Evolutionary conservation across 1,140 invertebrate species (phyloP), one percentile per base, ranked within the genome.

Genomic region (Plodia interpunctella): DNA sequence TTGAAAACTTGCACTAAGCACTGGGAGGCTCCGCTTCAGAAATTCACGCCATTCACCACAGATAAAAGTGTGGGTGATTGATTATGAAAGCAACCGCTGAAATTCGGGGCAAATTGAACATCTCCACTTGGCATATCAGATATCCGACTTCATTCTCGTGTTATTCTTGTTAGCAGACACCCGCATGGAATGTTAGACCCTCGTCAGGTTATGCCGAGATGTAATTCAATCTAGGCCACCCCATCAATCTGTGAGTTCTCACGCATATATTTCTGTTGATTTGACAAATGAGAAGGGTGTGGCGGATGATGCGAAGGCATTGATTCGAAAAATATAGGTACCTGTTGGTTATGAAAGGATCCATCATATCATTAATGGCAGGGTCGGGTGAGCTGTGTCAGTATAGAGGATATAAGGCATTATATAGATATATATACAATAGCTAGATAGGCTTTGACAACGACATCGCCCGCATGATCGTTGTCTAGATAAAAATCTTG

Each of bases 241-340:
- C 83, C 85, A 88, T 87, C 85, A 87, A 87, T 87, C 83, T 84
- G 83, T 78, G 76, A 81, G 72, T 84, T 87, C 79, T 80, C 82
- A 83, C 83, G 83, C 82, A 87, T 88, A 88, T 84, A 88, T 88
- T 88, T 85, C 83, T 80, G 83, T 80, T 88, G 86, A 88, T 88
- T 88, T 88, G 83, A 88, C 83, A 88, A 88, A 88, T 88, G 86
- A 88, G 80, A 76, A 87, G 86, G 86, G 86, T 88, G 74, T 77
- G 74, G 63, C 74, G 66, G 66, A 72, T 74, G 66, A 59, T 59
- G 65, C 54, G 68, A 63, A 70, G 58, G 60, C 68, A 55, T 65
- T 66, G 61, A 60, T 64, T 52, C 62, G 66, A 59, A 67, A 72
- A 72, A 69, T 67, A 67, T 74, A 57, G 57, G 57, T 58, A 68